phyloP scores from a whole-genome alignment of 2,888 invertebrate species.

The Dolichomitus sp. region DNA sequence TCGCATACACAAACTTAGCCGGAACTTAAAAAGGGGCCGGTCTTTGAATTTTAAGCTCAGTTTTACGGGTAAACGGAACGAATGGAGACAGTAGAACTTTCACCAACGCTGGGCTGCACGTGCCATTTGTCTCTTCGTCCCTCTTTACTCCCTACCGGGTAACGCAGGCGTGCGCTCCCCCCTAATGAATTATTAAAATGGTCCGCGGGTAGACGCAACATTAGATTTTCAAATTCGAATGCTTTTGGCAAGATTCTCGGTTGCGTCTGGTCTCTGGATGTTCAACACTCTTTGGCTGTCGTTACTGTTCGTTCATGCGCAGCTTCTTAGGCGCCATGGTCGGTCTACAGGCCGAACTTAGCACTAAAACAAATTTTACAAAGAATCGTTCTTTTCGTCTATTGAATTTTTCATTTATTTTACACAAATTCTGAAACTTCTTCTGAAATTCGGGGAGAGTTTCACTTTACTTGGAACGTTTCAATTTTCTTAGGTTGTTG shows the following conservation, averaged over 20 bases:
- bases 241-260: constrained; percentile 26
- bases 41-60: constrained; percentile 30
- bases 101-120: constrained; percentile 16
- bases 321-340: not conserved
- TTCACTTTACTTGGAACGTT: not conserved
- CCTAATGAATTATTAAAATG: constrained; percentile 55
- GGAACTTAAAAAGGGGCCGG: constrained; percentile 17
- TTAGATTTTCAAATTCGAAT: constrained; percentile 58
- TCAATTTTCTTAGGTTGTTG: not conserved
- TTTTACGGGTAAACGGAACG: constrained; percentile 8
- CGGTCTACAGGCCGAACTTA: not conserved
- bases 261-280: constrained; percentile 12
- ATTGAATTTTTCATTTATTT: not conserved
- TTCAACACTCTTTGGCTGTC: not conserved
- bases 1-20: constrained; percentile 28
- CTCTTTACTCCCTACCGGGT: not conserved
- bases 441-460: not conserved
- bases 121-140: constrained; percentile 46
- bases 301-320: not conserved
- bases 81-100: constrained; percentile 39
- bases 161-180: not conserved
- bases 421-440: not conserved
- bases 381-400: not conserved
- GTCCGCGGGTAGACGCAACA: constrained; percentile 14
- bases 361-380: constrained; percentile 23